These are phyloP conservation scores for Pinna nobilis DNA, from an alignment of 1,140 invertebrate species.

Conservation along the genomic window DNA sequence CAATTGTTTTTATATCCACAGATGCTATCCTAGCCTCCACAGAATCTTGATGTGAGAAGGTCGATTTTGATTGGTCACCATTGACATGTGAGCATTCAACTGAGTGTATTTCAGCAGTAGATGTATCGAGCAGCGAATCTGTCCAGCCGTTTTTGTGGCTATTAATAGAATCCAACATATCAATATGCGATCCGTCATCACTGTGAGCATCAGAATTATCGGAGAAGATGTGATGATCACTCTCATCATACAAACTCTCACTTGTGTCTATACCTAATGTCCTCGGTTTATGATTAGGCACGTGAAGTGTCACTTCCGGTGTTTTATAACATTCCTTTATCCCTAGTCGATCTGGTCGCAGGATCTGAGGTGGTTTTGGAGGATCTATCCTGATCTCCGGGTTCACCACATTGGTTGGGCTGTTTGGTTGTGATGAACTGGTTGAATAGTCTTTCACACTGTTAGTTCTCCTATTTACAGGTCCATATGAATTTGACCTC, in stretches of 20 bases:
- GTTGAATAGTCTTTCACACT: slow-evolving; percentile 35
- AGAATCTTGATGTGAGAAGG: slow-evolving; percentile 23
- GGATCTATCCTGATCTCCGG: slow-evolving; percentile 51
- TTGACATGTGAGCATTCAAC: neutral
- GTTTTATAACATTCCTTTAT: slow-evolving; percentile 53
- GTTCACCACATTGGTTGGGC: slow-evolving; percentile 42
- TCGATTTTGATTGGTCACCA: slow-evolving; percentile 11
- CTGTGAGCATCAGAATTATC: slow-evolving; percentile 60
- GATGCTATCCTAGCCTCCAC: slow-evolving; percentile 55
- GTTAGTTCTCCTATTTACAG: slow-evolving; percentile 23
- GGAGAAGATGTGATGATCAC: slow-evolving; percentile 35
- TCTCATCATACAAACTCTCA: slow-evolving; percentile 3
- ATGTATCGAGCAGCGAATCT: slow-evolving; percentile 13
- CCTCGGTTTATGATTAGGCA: slow-evolving; percentile 31
- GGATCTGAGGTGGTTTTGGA: slow-evolving; percentile 50
- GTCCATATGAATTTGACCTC: slow-evolving; percentile 44
- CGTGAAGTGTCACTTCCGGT: slow-evolving; percentile 37
- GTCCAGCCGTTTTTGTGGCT: neutral
- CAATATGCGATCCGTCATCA: slow-evolving; percentile 42
- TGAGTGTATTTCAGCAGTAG: slow-evolving; percentile 23
- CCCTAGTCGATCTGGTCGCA: slow-evolving; percentile 46
- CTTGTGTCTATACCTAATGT: neutral
- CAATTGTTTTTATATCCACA: slow-evolving; percentile 55
- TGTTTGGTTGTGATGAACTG: slow-evolving; percentile 47
- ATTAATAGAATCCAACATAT: neutral